Evolutionary conservation across 2,888 invertebrate genomes (phyloP).

Genomic region (Xestia c-nigrum): DNA sequence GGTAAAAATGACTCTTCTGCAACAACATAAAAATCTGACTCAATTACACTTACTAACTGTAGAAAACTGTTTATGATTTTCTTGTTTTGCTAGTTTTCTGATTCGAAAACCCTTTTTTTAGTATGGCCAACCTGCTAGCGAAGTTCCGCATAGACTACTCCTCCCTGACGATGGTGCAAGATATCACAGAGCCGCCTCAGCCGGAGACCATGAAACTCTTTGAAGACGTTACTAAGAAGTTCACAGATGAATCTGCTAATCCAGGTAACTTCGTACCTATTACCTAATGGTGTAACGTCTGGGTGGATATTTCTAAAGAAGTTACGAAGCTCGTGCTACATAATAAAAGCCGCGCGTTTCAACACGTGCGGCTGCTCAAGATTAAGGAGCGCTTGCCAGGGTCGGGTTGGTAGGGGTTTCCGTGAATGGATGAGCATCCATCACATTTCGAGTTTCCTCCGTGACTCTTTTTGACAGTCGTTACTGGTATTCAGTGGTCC

Average conservation of each 20-base stretch:
- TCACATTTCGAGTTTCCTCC: neutral
- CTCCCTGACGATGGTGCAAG: conserved; percentile 97
- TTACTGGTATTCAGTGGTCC: neutral
- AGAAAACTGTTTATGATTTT: neutral
- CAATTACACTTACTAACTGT: neutral
- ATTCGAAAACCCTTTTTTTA: conserved; percentile 78
- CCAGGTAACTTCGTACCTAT: conserved; percentile 69
- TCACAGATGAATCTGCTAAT: conserved; percentile 85
- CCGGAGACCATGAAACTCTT: conserved; percentile 94
- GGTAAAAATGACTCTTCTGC: neutral
- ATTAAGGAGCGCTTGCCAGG: neutral
- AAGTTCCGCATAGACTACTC: conserved; percentile 99
- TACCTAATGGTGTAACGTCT: neutral
- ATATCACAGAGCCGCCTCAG: conserved; percentile 95
- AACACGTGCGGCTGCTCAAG: neutral
- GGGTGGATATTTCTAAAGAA: neutral
- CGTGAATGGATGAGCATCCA: neutral
- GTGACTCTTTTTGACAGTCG: neutral
- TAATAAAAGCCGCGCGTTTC: neutral
- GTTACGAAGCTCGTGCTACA: neutral
- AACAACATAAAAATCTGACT: neutral
- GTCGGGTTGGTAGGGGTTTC: neutral
- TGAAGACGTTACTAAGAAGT: conserved; percentile 93
- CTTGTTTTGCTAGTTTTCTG: conserved; percentile 43
- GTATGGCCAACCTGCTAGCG: conserved; percentile 97